Base-by-base conservation (phyloP, 2,797 vertebrate species). In the Sebastes iracundus region DNA sequence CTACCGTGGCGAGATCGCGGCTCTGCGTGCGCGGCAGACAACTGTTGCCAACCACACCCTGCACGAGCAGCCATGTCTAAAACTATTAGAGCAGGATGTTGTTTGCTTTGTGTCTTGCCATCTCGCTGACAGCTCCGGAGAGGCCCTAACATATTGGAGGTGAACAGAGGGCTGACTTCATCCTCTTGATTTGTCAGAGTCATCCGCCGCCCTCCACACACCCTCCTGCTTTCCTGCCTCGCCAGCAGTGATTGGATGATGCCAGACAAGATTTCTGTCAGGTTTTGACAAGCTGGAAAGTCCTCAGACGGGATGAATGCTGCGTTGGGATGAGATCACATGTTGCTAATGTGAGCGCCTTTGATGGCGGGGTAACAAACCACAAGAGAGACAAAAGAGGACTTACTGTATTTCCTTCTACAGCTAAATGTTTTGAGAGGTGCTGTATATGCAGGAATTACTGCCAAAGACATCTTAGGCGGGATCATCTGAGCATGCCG, bases 211-310 rank as follows among this genome's bases (percentile, higher is more conserved):
- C 66, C 55, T 68, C 55, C 56, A 12, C 20, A 82, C 60, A 6
- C 68, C 75, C 63, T 72, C 79, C 76, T 22, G 49, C 46, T 42
- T 52, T 56, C 58, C 69, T 46, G 55, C 75, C 60, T 61, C 55
- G 5, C 11, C 46, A 28, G 55, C 75, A 58, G 73, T 64, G 80
- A 88, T 81, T 87, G 90, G 87, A 80, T 25, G 73, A 82, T 82
- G 61, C 72, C 72, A 80, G 42, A 67, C 25, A 30, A 79, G 86
- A 78, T 85, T 83, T 86, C 56, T 38, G 80, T 92, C 85, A 89
- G 80, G 90, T 88, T 93, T 87, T 92, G 89, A 92, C 92, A 90
- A 81, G 91, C 87, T 87, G 90, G 80, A 90, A 85, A 92, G 84
- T 73, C 77, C 74, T 84, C 67, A 69, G 79, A 86, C 27, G 25